These are phyloP conservation scores for Thecophora atra DNA, from an alignment of 2,888 invertebrate species.

Conservation along the genomic window DNA sequence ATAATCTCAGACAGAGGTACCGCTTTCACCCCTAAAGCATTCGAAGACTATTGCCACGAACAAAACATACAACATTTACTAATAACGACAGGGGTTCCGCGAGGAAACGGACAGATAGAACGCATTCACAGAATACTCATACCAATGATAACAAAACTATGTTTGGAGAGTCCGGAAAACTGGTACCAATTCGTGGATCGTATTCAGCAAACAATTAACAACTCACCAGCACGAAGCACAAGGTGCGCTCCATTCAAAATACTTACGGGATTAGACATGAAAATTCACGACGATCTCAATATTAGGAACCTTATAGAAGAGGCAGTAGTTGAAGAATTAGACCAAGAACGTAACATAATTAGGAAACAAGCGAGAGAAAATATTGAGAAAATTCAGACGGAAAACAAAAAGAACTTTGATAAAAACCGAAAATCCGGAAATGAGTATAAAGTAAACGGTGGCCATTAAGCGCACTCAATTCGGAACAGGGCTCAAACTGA, in stretches of 20 bases:
- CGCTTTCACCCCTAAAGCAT: slow-evolving; percentile 57
- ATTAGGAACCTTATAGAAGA: not conserved
- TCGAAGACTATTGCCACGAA: slow-evolving; percentile 52
- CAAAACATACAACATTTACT: slow-evolving; percentile 53
- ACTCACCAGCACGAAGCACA: slow-evolving; percentile 32
- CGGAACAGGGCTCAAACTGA: slow-evolving; percentile 41
- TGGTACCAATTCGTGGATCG: slow-evolving; percentile 52
- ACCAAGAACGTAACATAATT: not conserved
- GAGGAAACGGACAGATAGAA: slow-evolving; percentile 60
- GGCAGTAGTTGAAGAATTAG: not conserved
- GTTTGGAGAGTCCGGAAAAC: slow-evolving; percentile 50
- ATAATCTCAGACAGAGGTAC: slow-evolving; percentile 60
- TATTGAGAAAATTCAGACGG: not conserved
- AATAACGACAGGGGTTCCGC: slow-evolving; percentile 50
- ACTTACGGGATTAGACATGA: slow-evolving; percentile 32
- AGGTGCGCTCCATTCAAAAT: slow-evolving; percentile 32
- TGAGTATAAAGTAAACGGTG: slow-evolving; percentile 2
- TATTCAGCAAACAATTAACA: slow-evolving; percentile 31
- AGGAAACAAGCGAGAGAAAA: not conserved
- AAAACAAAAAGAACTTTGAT: not conserved
- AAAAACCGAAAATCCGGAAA: not conserved
- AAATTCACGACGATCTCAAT: too few species aligned
- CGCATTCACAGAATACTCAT: slow-evolving; percentile 54
- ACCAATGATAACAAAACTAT: slow-evolving; percentile 56
- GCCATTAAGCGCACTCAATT: slow-evolving; percentile 44